Percentiles rank a stretch among this genome's conserved stretches.
phyloP scores from a whole-genome alignment of 2,888 invertebrate genomes.

The Calliopum simillimum region DNA sequence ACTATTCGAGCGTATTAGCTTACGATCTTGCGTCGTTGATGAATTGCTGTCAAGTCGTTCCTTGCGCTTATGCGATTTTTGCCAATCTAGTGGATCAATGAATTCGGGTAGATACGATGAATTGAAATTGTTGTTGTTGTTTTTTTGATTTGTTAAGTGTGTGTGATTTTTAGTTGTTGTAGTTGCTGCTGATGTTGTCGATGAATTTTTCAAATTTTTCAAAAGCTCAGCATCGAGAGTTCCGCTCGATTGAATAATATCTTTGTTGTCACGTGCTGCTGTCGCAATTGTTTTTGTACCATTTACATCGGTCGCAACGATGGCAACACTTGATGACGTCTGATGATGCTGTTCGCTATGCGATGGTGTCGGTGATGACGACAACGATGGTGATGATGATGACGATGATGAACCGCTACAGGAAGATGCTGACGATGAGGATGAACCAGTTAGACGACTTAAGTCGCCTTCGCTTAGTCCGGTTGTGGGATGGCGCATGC shows the following conservation, averaged over 20 bases:
- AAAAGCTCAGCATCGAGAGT: slow-evolving; percentile 26
- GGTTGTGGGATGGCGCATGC: slow-evolving; percentile 69
- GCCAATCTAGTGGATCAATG: slow-evolving; percentile 67
- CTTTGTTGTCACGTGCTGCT: slow-evolving; percentile 35
- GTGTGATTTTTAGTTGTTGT: slow-evolving; percentile 29
- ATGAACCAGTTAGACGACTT: slow-evolving; percentile 69
- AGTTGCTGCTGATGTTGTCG: slow-evolving; percentile 36
- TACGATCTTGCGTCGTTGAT: slow-evolving; percentile 72
- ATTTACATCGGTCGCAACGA: slow-evolving; percentile 37
- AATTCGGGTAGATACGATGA: slow-evolving; percentile 67
- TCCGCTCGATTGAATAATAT: slow-evolving; percentile 43
- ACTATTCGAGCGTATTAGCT: slow-evolving; percentile 73
- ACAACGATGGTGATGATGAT: slow-evolving; percentile 46
- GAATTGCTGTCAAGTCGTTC: slow-evolving; percentile 74
- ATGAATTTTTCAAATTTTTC: slow-evolving; percentile 37
- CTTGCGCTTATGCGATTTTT: slow-evolving; percentile 72
- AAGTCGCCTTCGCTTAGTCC: slow-evolving; percentile 68
- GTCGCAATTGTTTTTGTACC: slow-evolving; percentile 43
- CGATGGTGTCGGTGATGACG: slow-evolving; percentile 44
- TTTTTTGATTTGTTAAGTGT: slow-evolving; percentile 30
- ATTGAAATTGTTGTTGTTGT: slow-evolving; percentile 52
- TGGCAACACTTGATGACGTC: slow-evolving; percentile 27
- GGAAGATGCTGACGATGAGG: slow-evolving; percentile 60
- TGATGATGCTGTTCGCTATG: slow-evolving; percentile 35
- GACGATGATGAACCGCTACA: slow-evolving; percentile 53